Conservation (phyloP, 2,888 invertebrate species). For the Drosophila atroscutellata region DNA sequence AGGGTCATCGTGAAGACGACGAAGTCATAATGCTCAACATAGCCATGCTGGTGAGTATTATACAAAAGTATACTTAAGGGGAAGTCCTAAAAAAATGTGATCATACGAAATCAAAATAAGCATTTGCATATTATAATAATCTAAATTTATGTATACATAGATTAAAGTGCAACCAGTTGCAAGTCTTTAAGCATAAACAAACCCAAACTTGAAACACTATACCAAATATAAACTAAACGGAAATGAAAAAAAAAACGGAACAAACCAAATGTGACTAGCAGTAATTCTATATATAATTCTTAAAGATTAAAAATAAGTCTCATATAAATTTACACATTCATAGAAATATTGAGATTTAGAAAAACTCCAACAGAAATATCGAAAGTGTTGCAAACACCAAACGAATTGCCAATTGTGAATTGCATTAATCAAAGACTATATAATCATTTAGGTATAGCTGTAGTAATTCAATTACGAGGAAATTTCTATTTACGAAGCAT, state of each 20-base stretch:
- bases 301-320: background rate
- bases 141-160: background rate
- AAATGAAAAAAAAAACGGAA: background rate
- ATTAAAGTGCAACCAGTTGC: background rate
- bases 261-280: background rate
- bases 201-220: background rate
- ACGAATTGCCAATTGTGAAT: constrained; percentile 1
- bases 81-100: background rate
- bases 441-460: background rate
- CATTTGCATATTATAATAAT: background rate
- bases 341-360: background rate
- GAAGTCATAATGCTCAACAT: constrained; percentile 91
- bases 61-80: background rate
- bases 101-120: background rate
- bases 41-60: constrained; percentile 91
- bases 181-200: background rate
- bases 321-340: background rate
- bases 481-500: constrained; percentile 6
- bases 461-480: background rate
- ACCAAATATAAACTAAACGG: background rate
- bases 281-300: background rate
- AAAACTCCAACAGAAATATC: background rate
- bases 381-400: background rate
- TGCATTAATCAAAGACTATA: background rate
- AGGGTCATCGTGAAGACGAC: constrained; percentile 90